Percentiles rank a stretch among this genome's conserved stretches.
Conservation (phyloP, 1,140 invertebrate species). For the Brachionus asplanchnoidis region DNA sequence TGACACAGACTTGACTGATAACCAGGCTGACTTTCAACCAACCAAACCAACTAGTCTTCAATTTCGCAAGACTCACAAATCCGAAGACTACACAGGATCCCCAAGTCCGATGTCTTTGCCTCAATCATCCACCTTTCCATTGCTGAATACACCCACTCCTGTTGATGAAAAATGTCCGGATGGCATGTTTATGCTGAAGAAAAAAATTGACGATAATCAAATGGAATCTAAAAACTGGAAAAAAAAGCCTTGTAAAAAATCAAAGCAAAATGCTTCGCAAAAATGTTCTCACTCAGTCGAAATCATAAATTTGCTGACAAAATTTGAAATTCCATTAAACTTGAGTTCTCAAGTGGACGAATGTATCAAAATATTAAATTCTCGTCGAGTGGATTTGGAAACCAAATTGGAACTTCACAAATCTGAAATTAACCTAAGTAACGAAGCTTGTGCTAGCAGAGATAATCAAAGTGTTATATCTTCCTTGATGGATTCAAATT, state of each 20-base stretch:
- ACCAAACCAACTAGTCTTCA: background rate
- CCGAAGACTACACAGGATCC: background rate
- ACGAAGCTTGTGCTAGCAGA: background rate
- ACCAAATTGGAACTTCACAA: background rate
- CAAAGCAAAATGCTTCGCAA: background rate
- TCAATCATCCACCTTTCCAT: background rate
- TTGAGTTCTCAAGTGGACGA: constrained; percentile 29
- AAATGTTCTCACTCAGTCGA: constrained; percentile 34
- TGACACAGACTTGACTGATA: background rate
- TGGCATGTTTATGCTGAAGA: background rate
- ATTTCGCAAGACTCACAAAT: background rate
- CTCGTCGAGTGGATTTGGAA: background rate
- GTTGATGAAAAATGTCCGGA: background rate
- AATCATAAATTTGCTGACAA: constrained; percentile 1
- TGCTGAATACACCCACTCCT: background rate
- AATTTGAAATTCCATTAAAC: constrained; percentile 12
- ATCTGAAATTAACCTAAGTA: background rate
- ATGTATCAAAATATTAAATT: background rate
- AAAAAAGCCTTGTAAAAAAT: constrained; percentile 1
- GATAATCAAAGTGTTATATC: constrained; percentile 28
- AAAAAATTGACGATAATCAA: background rate
- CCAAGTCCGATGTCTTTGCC: background rate
- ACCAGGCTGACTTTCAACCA: background rate
- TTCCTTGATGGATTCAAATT: background rate
- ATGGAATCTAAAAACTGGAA: background rate